Percentiles rank a stretch among this genome's conserved stretches.
These are phyloP conservation scores for Diadumene lineata DNA, from an alignment of 92 coral and sea anemone species.

Conservation along the genomic window DNA sequence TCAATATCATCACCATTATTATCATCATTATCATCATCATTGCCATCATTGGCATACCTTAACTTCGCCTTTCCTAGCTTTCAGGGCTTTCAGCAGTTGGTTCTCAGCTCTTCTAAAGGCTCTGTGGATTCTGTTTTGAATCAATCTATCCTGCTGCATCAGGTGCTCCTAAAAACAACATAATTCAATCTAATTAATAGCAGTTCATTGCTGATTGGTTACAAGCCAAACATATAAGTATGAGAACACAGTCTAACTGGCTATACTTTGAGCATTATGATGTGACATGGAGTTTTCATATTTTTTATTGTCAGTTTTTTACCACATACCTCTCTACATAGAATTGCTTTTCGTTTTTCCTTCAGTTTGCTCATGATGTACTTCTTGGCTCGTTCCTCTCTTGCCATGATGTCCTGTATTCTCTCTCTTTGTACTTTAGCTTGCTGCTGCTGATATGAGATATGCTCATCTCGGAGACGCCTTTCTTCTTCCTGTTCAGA, in stretches of 20 bases:
- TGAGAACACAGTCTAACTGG: no score
- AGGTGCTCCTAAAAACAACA: constrained; percentile 71
- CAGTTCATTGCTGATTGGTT: no score
- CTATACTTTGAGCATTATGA: no score
- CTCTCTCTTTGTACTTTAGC: constrained; percentile 69
- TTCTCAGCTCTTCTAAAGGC: constrained; percentile 94
- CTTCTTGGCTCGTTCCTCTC: constrained; percentile 85
- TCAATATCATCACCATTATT: neutral
- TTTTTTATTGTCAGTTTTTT: neutral
- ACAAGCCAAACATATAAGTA: no score
- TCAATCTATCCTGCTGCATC: constrained; percentile 93
- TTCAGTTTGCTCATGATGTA: constrained; percentile 77
- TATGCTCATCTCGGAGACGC: constrained; percentile 90
- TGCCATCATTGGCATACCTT: constrained; percentile 45
- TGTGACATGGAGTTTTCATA: no score
- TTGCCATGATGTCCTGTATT: constrained; percentile 78
- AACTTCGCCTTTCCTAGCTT: constrained; percentile 96
- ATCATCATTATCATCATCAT: neutral
- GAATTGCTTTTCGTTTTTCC: constrained; percentile 72
- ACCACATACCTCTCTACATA: constrained; percentile 79
- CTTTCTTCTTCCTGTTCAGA: constrained; percentile 97
- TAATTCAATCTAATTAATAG: no score
- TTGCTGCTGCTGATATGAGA: constrained; percentile 89
- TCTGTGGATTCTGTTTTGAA: constrained; percentile 95
- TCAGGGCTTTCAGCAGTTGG: constrained; percentile 89